phyloP scores from a whole-genome alignment of 2,113 vertebrate genomes.

The Indicator maculatus region DNA sequence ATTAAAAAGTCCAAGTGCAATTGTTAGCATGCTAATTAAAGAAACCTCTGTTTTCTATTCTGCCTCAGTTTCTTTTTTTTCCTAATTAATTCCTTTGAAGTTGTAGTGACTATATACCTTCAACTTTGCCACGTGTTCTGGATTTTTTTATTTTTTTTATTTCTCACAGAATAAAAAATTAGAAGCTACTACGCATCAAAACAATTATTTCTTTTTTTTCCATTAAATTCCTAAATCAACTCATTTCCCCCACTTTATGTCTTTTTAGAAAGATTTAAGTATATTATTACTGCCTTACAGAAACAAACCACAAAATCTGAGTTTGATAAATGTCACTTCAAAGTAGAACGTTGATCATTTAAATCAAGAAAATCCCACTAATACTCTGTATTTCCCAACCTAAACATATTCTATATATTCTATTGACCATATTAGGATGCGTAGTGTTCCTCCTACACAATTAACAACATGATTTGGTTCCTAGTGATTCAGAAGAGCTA shows the following conservation, averaged over 20 bases:
- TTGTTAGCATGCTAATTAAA: neutral
- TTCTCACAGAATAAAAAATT: neutral
- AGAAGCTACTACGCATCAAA: neutral
- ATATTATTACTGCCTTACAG: neutral
- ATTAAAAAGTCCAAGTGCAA: neutral
- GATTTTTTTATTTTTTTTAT: neutral
- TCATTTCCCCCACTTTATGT: neutral
- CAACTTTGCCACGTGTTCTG: rapidly evolving
- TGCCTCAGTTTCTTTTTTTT: neutral
- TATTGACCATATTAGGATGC: neutral
- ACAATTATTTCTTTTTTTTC: neutral
- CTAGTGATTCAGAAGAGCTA: neutral
- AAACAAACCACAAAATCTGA: neutral
- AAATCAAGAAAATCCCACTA: neutral
- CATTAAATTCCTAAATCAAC: neutral
- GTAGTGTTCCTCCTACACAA: neutral
- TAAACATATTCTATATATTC: neutral
- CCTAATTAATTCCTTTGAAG: neutral
- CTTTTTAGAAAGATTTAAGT: neutral
- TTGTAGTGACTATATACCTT: neutral
- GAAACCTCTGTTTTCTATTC: neutral
- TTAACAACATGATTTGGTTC: neutral
- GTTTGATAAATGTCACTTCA: neutral
- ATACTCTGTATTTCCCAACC: neutral
- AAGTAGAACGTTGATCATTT: neutral